phyloP scores from a whole-genome alignment of 1,140 invertebrate species.

The Chironomus striatipennis region DNA sequence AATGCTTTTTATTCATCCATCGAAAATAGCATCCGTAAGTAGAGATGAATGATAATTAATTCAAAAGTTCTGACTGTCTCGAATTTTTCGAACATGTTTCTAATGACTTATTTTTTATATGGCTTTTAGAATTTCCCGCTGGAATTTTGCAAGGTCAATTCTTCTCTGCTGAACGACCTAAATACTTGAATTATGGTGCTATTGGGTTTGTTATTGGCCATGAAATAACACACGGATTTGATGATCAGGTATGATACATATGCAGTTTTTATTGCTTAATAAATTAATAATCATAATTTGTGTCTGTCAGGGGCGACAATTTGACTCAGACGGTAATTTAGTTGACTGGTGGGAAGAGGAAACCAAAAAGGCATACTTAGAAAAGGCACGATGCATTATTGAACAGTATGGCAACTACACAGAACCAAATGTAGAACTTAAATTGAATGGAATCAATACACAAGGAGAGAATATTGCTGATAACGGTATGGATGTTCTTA shows the following conservation, averaged over 20 bases:
- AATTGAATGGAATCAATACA: slow-evolving; percentile 80
- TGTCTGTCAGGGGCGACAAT: too few species aligned
- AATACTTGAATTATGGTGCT: slow-evolving; percentile 86
- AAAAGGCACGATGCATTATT: slow-evolving; percentile 75
- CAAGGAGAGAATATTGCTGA: slow-evolving; percentile 91
- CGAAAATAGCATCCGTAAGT: slow-evolving; percentile 77
- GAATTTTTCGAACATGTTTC: too few species aligned
- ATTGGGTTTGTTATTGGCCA: slow-evolving; percentile 90
- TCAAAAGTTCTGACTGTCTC: neutral
- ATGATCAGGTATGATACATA: slow-evolving; percentile 76
- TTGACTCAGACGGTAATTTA: slow-evolving; percentile 59
- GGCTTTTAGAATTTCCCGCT: slow-evolving; percentile 74
- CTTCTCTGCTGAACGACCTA: slow-evolving; percentile 72
- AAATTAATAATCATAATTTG: too few species aligned
- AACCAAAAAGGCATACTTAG: slow-evolving; percentile 66
- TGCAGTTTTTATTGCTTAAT: too few species aligned
- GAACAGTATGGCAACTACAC: slow-evolving; percentile 81
- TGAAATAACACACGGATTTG: slow-evolving; percentile 90
- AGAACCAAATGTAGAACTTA: slow-evolving; percentile 40
- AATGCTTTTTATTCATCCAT: slow-evolving; percentile 77
- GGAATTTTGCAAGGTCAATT: slow-evolving; percentile 85
- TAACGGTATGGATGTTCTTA: slow-evolving; percentile 48
- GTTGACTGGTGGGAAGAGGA: slow-evolving; percentile 73
- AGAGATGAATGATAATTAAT: slow-evolving; percentile 21
- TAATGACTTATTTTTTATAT: too few species aligned